These are phyloP conservation scores for Eumacrocentrus americanus DNA, from an alignment of 2,888 invertebrate species.

Conservation along the genomic window DNA sequence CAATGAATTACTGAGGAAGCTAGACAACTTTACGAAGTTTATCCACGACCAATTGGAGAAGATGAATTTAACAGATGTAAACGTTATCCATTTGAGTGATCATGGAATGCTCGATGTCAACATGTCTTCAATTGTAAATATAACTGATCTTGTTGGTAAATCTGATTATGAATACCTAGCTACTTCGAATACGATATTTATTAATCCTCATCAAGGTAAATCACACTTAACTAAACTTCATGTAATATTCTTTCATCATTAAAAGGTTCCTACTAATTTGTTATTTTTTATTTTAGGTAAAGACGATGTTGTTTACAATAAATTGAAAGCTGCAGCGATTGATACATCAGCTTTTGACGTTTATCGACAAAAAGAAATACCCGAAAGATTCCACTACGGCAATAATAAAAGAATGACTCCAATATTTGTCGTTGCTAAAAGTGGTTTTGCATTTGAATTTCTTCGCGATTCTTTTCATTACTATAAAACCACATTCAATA, in stretches of 20 bases:
- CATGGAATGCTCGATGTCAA: conserved; percentile 73
- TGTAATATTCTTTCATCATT: conserved; percentile 3
- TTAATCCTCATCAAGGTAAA: conserved; percentile 67
- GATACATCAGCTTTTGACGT: conserved; percentile 64
- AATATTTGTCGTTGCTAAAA: conserved; percentile 69
- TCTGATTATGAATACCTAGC: conserved; percentile 64
- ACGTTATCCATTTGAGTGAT: conserved; percentile 74
- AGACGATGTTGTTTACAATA: conserved; percentile 62
- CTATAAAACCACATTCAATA: conserved; percentile 61
- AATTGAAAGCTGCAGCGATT: conserved; percentile 60
- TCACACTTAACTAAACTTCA: neutral
- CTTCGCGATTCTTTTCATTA: conserved; percentile 58
- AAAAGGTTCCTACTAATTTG: too few relatives aligned
- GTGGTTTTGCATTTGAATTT: conserved; percentile 69
- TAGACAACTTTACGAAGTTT: conserved; percentile 67
- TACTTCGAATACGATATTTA: conserved; percentile 66
- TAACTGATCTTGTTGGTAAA: conserved; percentile 63
- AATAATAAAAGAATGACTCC: conserved; percentile 68
- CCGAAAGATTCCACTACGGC: conserved; percentile 68
- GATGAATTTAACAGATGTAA: conserved; percentile 65
- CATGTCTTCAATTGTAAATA: conserved; percentile 65
- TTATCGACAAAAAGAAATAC: conserved; percentile 68
- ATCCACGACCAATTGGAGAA: conserved; percentile 65
- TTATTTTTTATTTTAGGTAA: too few relatives aligned
- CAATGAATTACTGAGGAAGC: conserved; percentile 59